phyloP scores from a whole-genome alignment of 2,797 vertebrate species.

The Steatocranus sp. region DNA sequence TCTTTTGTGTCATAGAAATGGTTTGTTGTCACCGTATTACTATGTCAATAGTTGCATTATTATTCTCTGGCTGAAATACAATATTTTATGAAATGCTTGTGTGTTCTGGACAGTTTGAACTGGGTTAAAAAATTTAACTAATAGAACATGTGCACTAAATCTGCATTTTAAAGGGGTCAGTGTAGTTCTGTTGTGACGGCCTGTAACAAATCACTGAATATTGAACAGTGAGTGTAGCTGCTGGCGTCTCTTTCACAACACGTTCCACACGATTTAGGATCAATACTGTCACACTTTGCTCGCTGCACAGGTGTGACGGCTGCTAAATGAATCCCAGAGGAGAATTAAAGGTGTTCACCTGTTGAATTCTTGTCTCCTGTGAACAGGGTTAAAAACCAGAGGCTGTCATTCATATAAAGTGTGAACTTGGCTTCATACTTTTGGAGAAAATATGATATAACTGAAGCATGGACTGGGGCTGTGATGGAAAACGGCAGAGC shows the following conservation, averaged over 20 bases:
- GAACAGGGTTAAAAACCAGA: conserved; percentile 31
- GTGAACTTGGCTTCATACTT: conserved; percentile 36
- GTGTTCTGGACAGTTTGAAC: background rate
- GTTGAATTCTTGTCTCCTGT: conserved; percentile 23
- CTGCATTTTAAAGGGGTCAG: background rate
- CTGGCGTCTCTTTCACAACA: background rate
- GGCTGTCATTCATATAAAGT: conserved; percentile 28
- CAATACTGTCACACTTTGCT: background rate
- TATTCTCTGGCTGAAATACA: background rate
- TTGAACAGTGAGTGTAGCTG: background rate
- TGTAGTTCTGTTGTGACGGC: background rate
- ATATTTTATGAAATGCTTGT: background rate
- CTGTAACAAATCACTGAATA: background rate
- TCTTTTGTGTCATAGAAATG: background rate
- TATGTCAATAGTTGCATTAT: background rate
- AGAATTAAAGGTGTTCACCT: conserved; percentile 42
- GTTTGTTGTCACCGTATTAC: background rate
- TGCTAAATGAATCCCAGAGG: background rate
- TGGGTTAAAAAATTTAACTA: background rate
- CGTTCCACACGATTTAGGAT: background rate
- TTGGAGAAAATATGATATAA: conserved; percentile 21
- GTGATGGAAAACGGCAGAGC: conserved; percentile 46
- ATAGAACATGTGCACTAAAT: background rate
- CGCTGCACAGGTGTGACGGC: background rate
- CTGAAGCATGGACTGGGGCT: conserved; percentile 30